Percentiles rank a stretch among this genome's conserved stretches.
Evolutionary conservation across 2,113 vertebrate species (phyloP).

Genomic region (Triplophysa dalaica): DNA sequence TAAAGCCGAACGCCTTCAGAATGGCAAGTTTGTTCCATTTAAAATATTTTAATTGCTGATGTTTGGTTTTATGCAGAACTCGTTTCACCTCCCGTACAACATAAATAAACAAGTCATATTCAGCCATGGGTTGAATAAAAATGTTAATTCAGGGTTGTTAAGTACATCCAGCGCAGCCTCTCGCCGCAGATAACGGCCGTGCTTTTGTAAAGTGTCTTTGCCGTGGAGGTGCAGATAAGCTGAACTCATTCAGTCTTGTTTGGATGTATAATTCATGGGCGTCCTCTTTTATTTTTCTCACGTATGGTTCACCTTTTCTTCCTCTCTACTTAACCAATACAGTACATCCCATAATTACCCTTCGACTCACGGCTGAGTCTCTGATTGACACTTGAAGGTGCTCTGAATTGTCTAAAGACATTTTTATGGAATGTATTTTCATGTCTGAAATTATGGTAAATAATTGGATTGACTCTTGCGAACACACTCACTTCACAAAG

Average conservation of each 20-base stretch:
- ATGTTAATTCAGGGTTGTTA: slow-evolving; percentile 1
- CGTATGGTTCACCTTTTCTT: background rate
- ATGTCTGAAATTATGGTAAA: slow-evolving; percentile 2
- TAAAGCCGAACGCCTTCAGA: background rate
- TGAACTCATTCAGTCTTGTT: slow-evolving; percentile 33
- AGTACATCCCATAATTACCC: slow-evolving; percentile 52
- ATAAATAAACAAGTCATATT: slow-evolving; percentile 39
- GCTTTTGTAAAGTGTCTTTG: slow-evolving; percentile 6
- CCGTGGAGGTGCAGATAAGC: slow-evolving; percentile 22
- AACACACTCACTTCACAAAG: slow-evolving; percentile 3
- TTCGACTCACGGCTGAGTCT: background rate
- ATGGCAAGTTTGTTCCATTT: background rate
- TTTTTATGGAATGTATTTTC: background rate
- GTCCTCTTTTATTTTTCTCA: slow-evolving; percentile 40
- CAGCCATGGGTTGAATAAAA: slow-evolving; percentile 30
- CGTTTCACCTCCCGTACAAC: slow-evolving; percentile 12
- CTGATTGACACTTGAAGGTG: slow-evolving; percentile 21
- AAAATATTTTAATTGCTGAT: slow-evolving; percentile 8
- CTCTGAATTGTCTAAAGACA: slow-evolving; percentile 1
- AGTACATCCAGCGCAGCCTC: background rate
- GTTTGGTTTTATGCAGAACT: slow-evolving; percentile 30
- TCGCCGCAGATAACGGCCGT: slow-evolving; percentile 11
- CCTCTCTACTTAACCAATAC: slow-evolving; percentile 43
- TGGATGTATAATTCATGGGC: slow-evolving; percentile 38
- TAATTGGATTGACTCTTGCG: slow-evolving; percentile 24